phyloP scores from a whole-genome alignment of 1,140 invertebrate species.

The Lycorma delicatula region DNA sequence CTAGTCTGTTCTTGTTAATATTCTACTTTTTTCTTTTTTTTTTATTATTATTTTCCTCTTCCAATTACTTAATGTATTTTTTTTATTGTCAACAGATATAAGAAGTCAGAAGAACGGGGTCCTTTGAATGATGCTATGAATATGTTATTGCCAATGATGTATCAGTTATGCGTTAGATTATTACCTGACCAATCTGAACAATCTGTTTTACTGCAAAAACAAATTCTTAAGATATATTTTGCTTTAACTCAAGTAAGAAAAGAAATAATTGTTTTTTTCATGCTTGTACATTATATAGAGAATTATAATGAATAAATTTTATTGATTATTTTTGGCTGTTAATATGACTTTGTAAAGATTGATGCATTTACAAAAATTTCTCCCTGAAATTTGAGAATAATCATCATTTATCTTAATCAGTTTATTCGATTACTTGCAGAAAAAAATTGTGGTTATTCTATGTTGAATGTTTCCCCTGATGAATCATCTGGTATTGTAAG shows the following conservation, averaged over 20 bases:
- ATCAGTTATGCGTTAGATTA: conserved; percentile 74
- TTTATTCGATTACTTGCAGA: no score
- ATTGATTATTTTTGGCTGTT: no score
- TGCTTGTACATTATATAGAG: no score
- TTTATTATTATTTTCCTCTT: conserved; percentile 1
- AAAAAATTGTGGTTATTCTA: no score
- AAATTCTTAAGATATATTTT: conserved; percentile 95
- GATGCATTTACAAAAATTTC: no score
- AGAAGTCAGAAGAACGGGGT: conserved; percentile 76
- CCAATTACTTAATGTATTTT: conserved; percentile 1
- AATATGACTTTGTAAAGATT: no score
- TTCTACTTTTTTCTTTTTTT: background rate
- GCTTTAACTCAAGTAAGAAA: conserved; percentile 72
- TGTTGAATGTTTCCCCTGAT: no score
- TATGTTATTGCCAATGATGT: conserved; percentile 82
- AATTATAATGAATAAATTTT: no score
- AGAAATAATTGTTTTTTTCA: no score
- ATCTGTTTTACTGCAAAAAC: conserved; percentile 86
- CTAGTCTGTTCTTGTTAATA: background rate
- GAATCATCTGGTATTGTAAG: no score
- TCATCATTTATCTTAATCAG: no score
- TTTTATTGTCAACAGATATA: conserved; percentile 59
- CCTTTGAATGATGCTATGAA: conserved; percentile 94
- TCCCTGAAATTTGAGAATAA: no score
- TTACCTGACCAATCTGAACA: conserved; percentile 76